Evolutionary conservation across 2,797 vertebrate species (phyloP), one percentile per base, ranked within the genome.

Genomic region (Schizopygopsis malacanthus): DNA sequence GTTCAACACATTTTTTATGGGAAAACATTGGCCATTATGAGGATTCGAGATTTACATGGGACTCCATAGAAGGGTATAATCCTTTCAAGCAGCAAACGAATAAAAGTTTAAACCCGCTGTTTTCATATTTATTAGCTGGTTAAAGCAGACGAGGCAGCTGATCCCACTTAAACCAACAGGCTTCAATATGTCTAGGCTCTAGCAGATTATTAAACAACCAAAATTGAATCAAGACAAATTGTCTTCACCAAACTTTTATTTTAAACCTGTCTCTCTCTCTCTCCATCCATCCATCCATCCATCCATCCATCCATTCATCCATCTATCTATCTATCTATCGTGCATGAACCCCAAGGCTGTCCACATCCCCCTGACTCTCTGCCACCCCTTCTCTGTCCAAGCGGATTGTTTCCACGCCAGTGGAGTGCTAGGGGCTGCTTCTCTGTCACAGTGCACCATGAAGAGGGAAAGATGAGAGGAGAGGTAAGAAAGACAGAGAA

Each of bases 121-220:
- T 96, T 95, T 95, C 95, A 95, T 95, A 95, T 96, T 96, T 96
- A 96, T 96, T 96, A 95, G 95, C 94, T 96, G 95, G 95, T 96
- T 96, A 96, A 88, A 94, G 94, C 95, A 89, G 93, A 52, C 93
- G 94, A 95, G 92, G 95, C 95, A 96, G 95, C 95, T 96, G 95
- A 96, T 92, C 88, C 86, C 89, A 70, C 79, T 81, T 88, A 59
- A 87, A 85, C 89, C 87, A 90, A 88, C 88, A 89, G 87, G 83
- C 91, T 86, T 87, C 79, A 59, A 67, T 52, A 56, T 28, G 33
- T 33, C 18, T 61, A 61, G 61, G 61, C n/a, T 63, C 25, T 33
- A 16, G 37, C 20, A 41, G 20, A 70, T 12, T 22, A 41, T 43
- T 43, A 70, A 70, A 70, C 39, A 70, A 43, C 20, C 69, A n/a